These are phyloP conservation scores for Isurus oxyrinchus DNA, from an alignment of 2,113 vertebrate species.

Conservation along the genomic window DNA sequence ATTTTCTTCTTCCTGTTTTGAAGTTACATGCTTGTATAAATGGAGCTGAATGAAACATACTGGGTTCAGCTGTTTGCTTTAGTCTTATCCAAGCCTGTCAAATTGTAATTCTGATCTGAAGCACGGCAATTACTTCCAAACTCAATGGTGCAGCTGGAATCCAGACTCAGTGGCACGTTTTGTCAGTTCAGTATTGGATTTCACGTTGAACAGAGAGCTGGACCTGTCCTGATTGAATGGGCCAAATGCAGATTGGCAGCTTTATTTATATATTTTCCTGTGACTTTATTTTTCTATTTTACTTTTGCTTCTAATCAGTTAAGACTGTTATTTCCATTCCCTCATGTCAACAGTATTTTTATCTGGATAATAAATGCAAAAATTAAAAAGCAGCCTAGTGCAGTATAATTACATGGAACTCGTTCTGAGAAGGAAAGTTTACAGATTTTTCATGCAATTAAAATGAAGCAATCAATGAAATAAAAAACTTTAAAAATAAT, in stretches of 20 bases:
- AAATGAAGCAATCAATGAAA: not conserved
- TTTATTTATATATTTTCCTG: constrained; percentile 1
- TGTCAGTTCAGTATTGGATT: constrained; percentile 2
- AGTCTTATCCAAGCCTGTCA: too few species aligned
- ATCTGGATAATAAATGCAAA: constrained; percentile 3
- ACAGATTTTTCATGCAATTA: not conserved
- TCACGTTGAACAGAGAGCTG: not conserved
- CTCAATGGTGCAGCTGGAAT: not conserved
- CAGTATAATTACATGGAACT: not conserved
- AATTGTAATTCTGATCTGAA: not conserved
- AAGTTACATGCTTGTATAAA: not conserved
- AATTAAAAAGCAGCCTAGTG: not conserved
- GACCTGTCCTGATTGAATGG: not conserved
- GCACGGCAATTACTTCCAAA: not conserved
- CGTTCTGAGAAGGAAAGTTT: not conserved
- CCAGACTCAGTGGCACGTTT: not conserved
- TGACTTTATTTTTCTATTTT: not conserved
- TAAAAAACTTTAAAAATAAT: not conserved
- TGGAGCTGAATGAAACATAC: not conserved
- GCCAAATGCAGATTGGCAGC: not conserved
- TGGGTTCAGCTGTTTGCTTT: not conserved
- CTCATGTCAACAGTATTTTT: not conserved
- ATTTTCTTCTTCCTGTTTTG: not conserved
- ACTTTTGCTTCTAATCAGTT: not conserved
- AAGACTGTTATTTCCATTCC: not conserved